These are phyloP conservation scores for Flexamia atlantica DNA, from an alignment of 2,888 invertebrate genomes.

Conservation along the genomic window DNA sequence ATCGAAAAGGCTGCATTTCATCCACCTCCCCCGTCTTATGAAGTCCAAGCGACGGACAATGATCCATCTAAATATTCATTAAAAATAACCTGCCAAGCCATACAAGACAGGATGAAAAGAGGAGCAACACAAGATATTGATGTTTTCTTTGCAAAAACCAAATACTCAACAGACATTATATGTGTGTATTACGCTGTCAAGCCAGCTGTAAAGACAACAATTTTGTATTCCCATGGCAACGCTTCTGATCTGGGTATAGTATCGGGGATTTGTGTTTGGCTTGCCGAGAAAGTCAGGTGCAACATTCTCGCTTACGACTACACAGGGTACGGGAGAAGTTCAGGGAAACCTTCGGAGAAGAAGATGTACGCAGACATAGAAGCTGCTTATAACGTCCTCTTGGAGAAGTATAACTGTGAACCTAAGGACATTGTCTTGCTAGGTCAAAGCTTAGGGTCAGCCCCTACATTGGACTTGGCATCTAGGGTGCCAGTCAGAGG, in stretches of 20 bases:
- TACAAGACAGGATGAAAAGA: background rate
- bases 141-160: slow-evolving; percentile 24
- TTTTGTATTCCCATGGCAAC: slow-evolving; percentile 98
- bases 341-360: slow-evolving; percentile 98
- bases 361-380: slow-evolving; percentile 99
- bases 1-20: slow-evolving; percentile 42
- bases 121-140: slow-evolving; percentile 1
- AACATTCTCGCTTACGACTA: slow-evolving; percentile 98
- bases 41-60: background rate
- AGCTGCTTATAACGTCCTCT: slow-evolving; percentile 96
- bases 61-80: slow-evolving; percentile 21
- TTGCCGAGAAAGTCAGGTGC: slow-evolving; percentile 97
- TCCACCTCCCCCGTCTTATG: slow-evolving; percentile 32
- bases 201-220: slow-evolving; percentile 93
- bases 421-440: slow-evolving; percentile 98
- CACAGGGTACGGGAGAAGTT: slow-evolving; percentile 96
- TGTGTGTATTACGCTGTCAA: slow-evolving; percentile 94
- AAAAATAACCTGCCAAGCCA: background rate
- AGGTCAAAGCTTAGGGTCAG: slow-evolving; percentile 99
- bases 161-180: slow-evolving; percentile 91
- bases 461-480: slow-evolving; percentile 98
- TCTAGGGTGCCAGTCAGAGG: slow-evolving; percentile 96
- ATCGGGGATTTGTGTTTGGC: slow-evolving; percentile 97
- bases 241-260: slow-evolving; percentile 99
- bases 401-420: slow-evolving; percentile 92